Conservation (phyloP, 2,113 vertebrate species). For the Drymodes brunneopygia region DNA sequence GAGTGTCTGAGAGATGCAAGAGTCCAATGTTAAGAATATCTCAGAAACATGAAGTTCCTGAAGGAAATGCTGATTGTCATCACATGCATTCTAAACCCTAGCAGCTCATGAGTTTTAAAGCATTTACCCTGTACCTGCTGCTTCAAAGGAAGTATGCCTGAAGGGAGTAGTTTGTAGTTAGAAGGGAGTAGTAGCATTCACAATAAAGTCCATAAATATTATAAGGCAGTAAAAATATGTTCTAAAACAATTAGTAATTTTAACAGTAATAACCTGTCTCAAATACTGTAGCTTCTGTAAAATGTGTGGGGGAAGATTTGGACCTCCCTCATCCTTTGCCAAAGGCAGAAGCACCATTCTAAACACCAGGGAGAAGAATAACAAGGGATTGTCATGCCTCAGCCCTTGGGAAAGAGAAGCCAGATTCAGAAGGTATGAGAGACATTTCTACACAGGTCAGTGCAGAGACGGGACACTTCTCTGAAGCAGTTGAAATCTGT, state of each 20-base stretch:
- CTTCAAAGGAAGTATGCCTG: neutral
- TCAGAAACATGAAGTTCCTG: constrained; percentile 2
- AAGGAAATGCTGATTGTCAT: neutral
- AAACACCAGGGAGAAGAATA: neutral
- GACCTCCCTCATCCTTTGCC: neutral
- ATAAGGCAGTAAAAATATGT: neutral
- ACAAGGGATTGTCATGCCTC: neutral
- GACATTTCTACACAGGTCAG: neutral
- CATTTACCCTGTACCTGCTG: neutral
- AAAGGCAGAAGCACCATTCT: neutral
- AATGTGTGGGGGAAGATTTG: neutral
- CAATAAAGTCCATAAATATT: neutral
- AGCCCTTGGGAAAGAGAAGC: constrained; percentile 7
- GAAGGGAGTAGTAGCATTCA: neutral
- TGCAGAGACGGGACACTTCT: neutral
- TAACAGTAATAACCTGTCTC: neutral
- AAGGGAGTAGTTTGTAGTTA: neutral
- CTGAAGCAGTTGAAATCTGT: neutral
- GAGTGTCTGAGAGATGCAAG: neutral
- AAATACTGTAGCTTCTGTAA: neutral
- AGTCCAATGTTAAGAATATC: neutral
- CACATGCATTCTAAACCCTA: neutral
- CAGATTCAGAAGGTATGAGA: constrained; percentile 19
- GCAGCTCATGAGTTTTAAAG: neutral
- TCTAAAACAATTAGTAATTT: neutral